These are phyloP conservation scores for Neuroterus valhalla DNA, from an alignment of 1,140 invertebrate genomes.

Conservation along the genomic window DNA sequence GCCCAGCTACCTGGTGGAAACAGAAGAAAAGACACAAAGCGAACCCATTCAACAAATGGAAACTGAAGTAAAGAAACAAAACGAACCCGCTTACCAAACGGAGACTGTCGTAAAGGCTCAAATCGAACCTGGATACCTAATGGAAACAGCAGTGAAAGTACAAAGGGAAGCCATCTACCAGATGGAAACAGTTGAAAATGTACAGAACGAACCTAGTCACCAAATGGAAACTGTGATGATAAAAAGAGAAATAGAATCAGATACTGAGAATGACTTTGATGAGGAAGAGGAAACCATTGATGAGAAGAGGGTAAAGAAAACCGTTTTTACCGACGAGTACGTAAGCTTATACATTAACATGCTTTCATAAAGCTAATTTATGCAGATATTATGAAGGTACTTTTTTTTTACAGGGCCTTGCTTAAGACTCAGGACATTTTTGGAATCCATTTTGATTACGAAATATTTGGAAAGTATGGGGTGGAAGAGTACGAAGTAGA, in stretches of 20 bases:
- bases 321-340: slow-evolving; percentile 93
- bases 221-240: no score
- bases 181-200: no score
- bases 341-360: slow-evolving; percentile 59
- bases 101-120: no score
- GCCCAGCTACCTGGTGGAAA: no score
- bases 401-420: slow-evolving; percentile 37
- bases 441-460: slow-evolving; percentile 98
- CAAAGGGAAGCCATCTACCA: no score
- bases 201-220: no score
- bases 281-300: slow-evolving; percentile 95
- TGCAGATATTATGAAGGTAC: background rate
- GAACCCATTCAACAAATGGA: no score
- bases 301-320: slow-evolving; percentile 89
- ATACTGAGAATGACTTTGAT: slow-evolving; percentile 98
- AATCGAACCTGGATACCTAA: no score
- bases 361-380: background rate
- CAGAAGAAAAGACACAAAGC: no score
- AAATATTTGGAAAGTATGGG: slow-evolving; percentile 93
- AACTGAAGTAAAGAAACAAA: no score
- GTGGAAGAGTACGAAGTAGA: slow-evolving; percentile 87
- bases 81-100: no score
- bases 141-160: no score
- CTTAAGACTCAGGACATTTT: slow-evolving; percentile 99
- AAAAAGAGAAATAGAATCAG: slow-evolving; percentile 86